Conservation (phyloP, 1,140 invertebrate species). For the Heliconius eleuchia region DNA sequence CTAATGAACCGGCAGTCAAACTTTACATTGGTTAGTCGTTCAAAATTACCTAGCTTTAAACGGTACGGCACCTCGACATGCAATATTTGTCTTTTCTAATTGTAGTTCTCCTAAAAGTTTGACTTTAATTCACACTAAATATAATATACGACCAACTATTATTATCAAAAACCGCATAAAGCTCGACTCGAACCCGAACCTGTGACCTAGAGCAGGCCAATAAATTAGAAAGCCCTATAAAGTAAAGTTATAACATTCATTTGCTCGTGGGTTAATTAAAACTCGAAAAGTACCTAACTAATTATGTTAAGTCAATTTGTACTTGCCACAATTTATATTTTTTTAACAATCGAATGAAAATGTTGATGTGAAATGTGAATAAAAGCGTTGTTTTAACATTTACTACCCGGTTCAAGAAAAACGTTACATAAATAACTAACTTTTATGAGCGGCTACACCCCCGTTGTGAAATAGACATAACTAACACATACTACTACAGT, state of each 20-base stretch:
- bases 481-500: too few species aligned
- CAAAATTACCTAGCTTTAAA: conserved; percentile 2
- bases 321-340: neutral
- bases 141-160: neutral
- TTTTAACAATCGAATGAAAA: neutral
- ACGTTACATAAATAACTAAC: too few species aligned
- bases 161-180: neutral
- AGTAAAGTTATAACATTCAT: conserved; percentile 1
- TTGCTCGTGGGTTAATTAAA: neutral
- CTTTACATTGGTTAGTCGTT: neutral
- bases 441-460: too few species aligned
- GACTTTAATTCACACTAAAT: neutral
- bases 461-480: too few species aligned
- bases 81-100: neutral
- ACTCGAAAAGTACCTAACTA: neutral
- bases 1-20: neutral
- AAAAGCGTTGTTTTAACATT: neutral
- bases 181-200: neutral
- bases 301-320: conserved; percentile 13
- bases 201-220: neutral
- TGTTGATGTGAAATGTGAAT: conserved; percentile 2
- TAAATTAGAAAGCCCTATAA: neutral
- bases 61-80: neutral
- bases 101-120: neutral
- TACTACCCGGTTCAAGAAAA: neutral